phyloP scores from a whole-genome alignment of 2,797 vertebrate species.

The Pitangus sulphuratus region DNA sequence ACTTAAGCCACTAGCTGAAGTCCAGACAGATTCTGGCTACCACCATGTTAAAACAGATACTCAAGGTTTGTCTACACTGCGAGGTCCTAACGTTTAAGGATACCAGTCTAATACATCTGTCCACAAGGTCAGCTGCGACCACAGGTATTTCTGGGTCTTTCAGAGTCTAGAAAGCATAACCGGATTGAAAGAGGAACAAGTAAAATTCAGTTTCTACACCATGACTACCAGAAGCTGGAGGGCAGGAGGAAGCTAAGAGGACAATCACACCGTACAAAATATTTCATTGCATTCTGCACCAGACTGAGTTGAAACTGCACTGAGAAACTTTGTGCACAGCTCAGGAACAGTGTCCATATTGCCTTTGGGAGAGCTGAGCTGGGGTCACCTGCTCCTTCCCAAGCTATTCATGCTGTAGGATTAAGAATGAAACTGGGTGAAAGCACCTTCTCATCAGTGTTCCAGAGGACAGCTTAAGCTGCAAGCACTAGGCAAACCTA shows the following conservation, averaged over 20 bases:
- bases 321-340: neutral
- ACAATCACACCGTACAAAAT: neutral
- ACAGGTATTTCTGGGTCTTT: neutral
- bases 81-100: neutral
- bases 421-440: neutral
- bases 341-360: neutral
- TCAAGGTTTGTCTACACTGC: neutral
- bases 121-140: neutral
- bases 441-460: neutral
- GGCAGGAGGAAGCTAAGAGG: neutral
- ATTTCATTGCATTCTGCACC: neutral
- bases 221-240: neutral
- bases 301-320: neutral
- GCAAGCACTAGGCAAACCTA: neutral
- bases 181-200: neutral
- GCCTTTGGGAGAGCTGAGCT: neutral
- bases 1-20: neutral
- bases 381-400: neutral
- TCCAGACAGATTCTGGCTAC: neutral
- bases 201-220: neutral
- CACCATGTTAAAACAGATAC: neutral
- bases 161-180: neutral
- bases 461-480: neutral
- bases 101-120: neutral
- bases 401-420: neutral